Evolutionary conservation across 2,113 vertebrate species (phyloP).

Genomic region (Oreochromis niloticus): DNA sequence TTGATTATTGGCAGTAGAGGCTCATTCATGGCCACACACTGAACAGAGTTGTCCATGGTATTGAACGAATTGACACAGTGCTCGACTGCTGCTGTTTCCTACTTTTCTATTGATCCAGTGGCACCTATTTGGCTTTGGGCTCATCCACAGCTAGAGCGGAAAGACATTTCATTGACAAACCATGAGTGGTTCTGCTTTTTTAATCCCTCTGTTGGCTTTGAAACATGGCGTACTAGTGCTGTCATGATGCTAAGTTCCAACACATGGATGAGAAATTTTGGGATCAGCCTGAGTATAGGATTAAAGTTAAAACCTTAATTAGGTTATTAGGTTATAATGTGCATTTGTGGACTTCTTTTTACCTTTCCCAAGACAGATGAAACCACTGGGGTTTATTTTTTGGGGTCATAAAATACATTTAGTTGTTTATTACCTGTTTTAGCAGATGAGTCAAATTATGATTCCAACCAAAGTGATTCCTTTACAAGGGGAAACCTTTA

Average conservation of each 20-base stretch:
- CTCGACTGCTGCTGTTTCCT: conserved; percentile 14
- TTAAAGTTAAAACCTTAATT: neutral
- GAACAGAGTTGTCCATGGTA: conserved; percentile 13
- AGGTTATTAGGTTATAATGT: neutral
- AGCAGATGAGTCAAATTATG: neutral
- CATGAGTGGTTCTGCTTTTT: neutral
- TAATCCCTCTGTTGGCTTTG: neutral
- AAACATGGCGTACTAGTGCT: neutral
- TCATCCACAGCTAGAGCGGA: conserved; percentile 32
- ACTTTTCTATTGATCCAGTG: conserved; percentile 44
- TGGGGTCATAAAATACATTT: neutral
- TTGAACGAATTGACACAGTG: conserved; percentile 38
- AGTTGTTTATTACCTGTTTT: neutral
- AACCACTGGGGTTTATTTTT: neutral
- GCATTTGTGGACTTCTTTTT: neutral
- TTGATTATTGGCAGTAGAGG: conserved; percentile 41
- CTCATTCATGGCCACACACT: conserved; percentile 8
- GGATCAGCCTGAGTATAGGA: neutral
- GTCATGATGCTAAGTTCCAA: neutral
- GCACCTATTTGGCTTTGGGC: conserved; percentile 20
- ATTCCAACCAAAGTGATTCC: neutral
- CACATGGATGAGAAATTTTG: neutral
- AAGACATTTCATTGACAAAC: conserved; percentile 55
- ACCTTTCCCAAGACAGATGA: neutral
- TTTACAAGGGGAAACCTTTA: neutral